Percentiles rank a stretch among this genome's conserved stretches.
These are phyloP conservation scores for Setipinna tenuifilis DNA, from an alignment of 2,797 vertebrate genomes.

Conservation along the genomic window DNA sequence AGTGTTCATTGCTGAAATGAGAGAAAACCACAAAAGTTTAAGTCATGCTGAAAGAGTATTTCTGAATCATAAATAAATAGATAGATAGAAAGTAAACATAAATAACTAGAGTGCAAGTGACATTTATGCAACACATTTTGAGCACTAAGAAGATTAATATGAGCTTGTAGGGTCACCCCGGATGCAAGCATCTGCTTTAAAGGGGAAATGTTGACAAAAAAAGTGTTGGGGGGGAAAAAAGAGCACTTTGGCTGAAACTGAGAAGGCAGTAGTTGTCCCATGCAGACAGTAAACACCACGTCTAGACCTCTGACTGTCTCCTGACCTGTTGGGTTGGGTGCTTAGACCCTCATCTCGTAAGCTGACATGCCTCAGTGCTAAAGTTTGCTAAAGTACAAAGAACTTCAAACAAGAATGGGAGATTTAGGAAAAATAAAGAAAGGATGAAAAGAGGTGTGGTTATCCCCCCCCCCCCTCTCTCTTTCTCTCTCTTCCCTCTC, in stretches of 20 bases:
- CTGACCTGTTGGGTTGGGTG: background rate
- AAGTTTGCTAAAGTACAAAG: background rate
- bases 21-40: too few species aligned
- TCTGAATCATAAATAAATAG: background rate
- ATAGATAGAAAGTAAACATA: background rate
- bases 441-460: background rate
- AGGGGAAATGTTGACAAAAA: conserved; percentile 54
- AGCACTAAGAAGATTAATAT: conserved; percentile 62
- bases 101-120: conserved; percentile 2
- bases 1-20: too few species aligned
- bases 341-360: background rate
- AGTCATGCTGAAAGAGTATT: background rate
- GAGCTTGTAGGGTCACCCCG: conserved; percentile 65
- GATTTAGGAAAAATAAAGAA: background rate
- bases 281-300: conserved; percentile 53
- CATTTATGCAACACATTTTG: conserved; percentile 21
- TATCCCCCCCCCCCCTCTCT: too few species aligned
- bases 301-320: conserved; percentile 2
- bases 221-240: conserved; percentile 26
- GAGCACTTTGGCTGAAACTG: conserved; percentile 59
- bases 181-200: conserved; percentile 53
- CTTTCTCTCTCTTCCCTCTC: background rate
- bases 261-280: conserved; percentile 57
- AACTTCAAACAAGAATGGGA: background rate
- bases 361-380: background rate